A percentile compares a stretch with the other conserved stretches of the same genome.
Conservation (phyloP, 2,113 vertebrate species). For the Seriola quinqueradiata region DNA sequence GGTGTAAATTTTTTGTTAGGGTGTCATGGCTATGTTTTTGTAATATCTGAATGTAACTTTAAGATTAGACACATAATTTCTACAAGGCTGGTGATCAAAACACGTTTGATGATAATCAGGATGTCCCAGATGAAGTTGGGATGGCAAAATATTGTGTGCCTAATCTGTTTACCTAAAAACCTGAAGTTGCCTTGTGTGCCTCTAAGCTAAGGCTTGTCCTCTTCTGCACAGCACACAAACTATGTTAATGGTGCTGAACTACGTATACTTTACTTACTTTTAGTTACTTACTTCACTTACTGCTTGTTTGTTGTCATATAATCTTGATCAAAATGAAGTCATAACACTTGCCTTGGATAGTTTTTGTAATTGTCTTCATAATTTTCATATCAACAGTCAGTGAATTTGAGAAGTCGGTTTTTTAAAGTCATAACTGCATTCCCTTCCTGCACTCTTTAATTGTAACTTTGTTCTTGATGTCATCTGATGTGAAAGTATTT, state of each 20-base stretch:
- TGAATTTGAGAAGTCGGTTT: neutral
- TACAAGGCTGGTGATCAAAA: neutral
- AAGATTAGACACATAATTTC: too few species aligned
- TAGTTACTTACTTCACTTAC: neutral
- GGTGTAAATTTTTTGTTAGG: neutral
- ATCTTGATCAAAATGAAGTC: neutral
- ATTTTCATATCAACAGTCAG: neutral
- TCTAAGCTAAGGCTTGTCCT: neutral
- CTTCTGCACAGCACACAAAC: neutral
- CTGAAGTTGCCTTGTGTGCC: neutral
- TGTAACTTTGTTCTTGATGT: neutral
- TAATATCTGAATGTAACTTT: neutral
- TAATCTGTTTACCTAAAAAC: neutral
- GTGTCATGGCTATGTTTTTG: neutral
- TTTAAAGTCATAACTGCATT: neutral
- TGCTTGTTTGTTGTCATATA: neutral
- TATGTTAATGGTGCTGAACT: neutral
- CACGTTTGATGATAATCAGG: neutral
- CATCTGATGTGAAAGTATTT: neutral
- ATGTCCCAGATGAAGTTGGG: neutral
- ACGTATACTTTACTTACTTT: neutral
- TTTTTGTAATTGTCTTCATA: neutral
- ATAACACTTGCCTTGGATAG: neutral
- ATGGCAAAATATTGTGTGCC: neutral
- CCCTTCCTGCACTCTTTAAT: neutral